phyloP scores from a whole-genome alignment of 2,113 vertebrate species.

The Setophaga kirtlandii region DNA sequence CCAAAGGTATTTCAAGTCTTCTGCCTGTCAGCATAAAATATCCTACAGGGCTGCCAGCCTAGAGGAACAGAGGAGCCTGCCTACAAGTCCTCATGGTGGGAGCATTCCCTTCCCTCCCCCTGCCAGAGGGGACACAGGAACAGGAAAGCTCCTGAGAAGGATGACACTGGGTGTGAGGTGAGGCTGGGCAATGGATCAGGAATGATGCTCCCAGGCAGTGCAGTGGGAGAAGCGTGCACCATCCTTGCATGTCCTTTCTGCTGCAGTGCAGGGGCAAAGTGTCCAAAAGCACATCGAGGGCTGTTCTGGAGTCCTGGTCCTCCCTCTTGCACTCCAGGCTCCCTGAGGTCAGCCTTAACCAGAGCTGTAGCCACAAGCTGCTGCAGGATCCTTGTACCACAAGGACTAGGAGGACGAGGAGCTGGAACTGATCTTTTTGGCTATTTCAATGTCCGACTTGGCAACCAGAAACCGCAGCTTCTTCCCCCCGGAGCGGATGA shows the following conservation, averaged over 20 bases:
- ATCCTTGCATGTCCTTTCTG: neutral
- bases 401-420: conserved; percentile 67
- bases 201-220: neutral
- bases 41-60: neutral
- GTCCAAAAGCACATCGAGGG: neutral
- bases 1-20: neutral
- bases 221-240: neutral
- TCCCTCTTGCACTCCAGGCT: neutral
- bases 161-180: neutral
- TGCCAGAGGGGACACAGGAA: neutral
- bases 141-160: neutral
- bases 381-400: neutral
- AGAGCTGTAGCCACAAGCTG: neutral
- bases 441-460: conserved; percentile 88
- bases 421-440: conserved; percentile 89
- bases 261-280: neutral
- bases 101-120: neutral
- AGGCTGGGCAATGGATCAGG: neutral
- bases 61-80: neutral
- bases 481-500: conserved; percentile 89
- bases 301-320: neutral
- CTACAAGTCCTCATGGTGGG: neutral
- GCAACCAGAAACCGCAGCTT: conserved; percentile 91
- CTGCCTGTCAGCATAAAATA: neutral
- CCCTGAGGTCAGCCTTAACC: neutral